Conservation (phyloP, 2,113 vertebrate species). For the Sander lucioperca region DNA sequence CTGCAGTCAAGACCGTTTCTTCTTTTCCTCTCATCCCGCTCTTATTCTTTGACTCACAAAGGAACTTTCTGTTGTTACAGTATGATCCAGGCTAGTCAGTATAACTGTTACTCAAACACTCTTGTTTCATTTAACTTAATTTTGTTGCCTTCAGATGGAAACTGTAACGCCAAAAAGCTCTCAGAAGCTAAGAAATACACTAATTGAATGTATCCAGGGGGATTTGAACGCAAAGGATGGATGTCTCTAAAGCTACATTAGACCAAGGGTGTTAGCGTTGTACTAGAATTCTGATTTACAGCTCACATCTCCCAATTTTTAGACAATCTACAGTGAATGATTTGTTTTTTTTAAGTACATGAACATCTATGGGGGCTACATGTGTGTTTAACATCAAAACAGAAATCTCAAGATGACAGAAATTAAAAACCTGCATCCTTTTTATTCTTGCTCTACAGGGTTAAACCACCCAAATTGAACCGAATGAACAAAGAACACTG, state of each 20-base stretch:
- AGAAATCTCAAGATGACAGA: neutral
- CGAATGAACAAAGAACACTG: slow-evolving; percentile 27
- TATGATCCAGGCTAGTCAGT: slow-evolving; percentile 25
- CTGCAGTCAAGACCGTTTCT: slow-evolving; percentile 11
- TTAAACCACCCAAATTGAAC: slow-evolving; percentile 14
- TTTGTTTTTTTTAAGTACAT: neutral
- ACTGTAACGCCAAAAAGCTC: neutral
- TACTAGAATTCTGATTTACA: neutral
- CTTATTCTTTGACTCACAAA: slow-evolving; percentile 41
- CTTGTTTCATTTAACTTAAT: slow-evolving; percentile 40
- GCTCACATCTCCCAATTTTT: too few relatives aligned
- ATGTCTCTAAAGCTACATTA: neutral
- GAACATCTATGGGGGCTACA: neutral
- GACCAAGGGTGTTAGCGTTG: neutral
- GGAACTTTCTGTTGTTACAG: slow-evolving; percentile 22
- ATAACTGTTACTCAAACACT: slow-evolving; percentile 10
- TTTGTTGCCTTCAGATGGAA: slow-evolving; percentile 33
- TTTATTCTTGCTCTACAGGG: neutral
- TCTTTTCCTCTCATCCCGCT: slow-evolving; percentile 14
- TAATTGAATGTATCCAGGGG: slow-evolving; percentile 1
- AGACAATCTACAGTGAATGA: neutral
- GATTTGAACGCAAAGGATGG: neutral
- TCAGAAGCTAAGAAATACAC: slow-evolving; percentile 17
- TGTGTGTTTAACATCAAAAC: neutral
- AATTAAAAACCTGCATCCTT: neutral